These are phyloP conservation scores for Drosophila sproati DNA, from an alignment of 1,140 invertebrate genomes.

Conservation along the genomic window DNA sequence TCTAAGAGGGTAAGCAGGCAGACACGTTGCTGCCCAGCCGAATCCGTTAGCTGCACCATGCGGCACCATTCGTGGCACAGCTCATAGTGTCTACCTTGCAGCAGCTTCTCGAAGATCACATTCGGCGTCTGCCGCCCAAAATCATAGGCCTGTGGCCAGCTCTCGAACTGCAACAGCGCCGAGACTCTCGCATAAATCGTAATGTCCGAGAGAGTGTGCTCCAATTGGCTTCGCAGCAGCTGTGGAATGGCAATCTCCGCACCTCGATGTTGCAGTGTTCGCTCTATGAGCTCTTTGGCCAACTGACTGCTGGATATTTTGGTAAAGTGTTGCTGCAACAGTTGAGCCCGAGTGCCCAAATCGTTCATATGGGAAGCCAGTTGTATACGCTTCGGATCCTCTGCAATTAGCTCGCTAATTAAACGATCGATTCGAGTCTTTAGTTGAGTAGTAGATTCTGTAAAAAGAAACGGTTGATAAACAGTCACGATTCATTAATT, in stretches of 20 bases:
- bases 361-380: slow-evolving; percentile 63
- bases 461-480: background rate
- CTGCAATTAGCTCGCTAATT: slow-evolving; percentile 49
- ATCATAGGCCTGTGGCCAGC: slow-evolving; percentile 84
- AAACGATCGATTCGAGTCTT: slow-evolving; percentile 45
- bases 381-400: slow-evolving; percentile 68
- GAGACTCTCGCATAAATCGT: slow-evolving; percentile 85
- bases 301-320: slow-evolving; percentile 69
- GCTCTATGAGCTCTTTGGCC: slow-evolving; percentile 74
- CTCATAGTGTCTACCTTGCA: slow-evolving; percentile 86
- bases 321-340: slow-evolving; percentile 82
- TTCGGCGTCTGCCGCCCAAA: slow-evolving; percentile 85
- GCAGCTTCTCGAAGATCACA: slow-evolving; percentile 85
- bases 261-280: slow-evolving; percentile 63
- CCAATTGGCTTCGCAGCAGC: slow-evolving; percentile 62
- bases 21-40: slow-evolving; percentile 74
- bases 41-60: slow-evolving; percentile 80
- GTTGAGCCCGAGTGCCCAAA: slow-evolving; percentile 65
- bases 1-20: slow-evolving; percentile 62
- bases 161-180: slow-evolving; percentile 82
- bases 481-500: background rate
- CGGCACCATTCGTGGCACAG: slow-evolving; percentile 88
- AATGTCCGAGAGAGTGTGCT: slow-evolving; percentile 85
- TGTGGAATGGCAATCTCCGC: slow-evolving; percentile 71
- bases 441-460: slow-evolving; percentile 26